phyloP scores from a whole-genome alignment of 2,113 vertebrate genomes.

The Aptenodytes patagonicus region DNA sequence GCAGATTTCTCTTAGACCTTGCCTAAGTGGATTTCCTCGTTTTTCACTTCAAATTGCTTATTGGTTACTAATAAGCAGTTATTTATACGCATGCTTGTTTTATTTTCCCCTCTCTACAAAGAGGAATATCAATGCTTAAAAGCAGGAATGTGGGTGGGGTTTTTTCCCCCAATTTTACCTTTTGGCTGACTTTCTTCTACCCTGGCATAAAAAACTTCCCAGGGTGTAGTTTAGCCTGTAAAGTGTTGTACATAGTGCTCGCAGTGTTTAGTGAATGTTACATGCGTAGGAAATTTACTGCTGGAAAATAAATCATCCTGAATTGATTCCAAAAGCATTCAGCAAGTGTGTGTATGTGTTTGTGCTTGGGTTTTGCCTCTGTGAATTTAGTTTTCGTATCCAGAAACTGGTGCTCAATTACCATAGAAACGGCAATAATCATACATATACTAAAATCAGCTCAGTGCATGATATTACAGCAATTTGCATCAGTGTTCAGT shows the following conservation, averaged over 20 bases:
- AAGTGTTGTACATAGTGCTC: not conserved
- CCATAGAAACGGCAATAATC: conserved; percentile 26
- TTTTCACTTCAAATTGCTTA: not conserved
- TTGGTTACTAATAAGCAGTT: not conserved
- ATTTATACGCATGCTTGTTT: not conserved
- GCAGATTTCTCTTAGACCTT: not conserved
- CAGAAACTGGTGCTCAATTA: not conserved
- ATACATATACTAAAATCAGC: not conserved
- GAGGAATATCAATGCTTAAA: not conserved
- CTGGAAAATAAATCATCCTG: not conserved
- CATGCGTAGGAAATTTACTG: not conserved
- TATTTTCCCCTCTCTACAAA: not conserved
- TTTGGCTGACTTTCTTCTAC: not conserved
- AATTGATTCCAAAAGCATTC: not conserved
- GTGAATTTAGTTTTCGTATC: not conserved
- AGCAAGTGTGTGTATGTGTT: not conserved
- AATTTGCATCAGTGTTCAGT: not conserved
- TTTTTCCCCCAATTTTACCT: not conserved
- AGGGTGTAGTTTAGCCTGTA: not conserved
- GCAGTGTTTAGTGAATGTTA: not conserved
- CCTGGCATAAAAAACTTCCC: not conserved
- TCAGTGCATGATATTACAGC: not conserved
- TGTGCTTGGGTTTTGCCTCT: not conserved
- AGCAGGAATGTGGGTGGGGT: not conserved
- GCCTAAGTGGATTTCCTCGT: not conserved